Conservation (phyloP, 2,113 vertebrate species). For the Antechinus flavipes region DNA sequence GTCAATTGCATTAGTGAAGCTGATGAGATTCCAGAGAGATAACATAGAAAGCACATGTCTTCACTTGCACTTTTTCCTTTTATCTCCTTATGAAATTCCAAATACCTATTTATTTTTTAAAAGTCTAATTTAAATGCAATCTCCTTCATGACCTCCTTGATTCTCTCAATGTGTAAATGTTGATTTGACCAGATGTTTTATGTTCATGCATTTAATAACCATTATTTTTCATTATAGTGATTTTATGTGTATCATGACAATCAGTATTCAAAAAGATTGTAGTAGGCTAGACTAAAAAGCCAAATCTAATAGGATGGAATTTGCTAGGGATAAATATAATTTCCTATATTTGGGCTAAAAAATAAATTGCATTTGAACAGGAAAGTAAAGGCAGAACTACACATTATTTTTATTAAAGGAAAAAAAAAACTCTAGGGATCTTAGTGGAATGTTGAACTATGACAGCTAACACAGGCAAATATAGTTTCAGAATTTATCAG, state of each 20-base stretch:
- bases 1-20: background rate
- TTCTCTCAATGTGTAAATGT: background rate
- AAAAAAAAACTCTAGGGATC: background rate
- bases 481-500: background rate
- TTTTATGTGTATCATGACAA: too few relatives aligned
- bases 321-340: background rate
- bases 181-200: background rate
- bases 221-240: background rate
- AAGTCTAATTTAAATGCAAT: background rate
- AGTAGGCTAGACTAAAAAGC: too few relatives aligned
- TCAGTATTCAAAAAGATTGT: too few relatives aligned
- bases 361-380: background rate
- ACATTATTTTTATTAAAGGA: background rate
- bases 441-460: background rate
- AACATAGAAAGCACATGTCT: background rate
- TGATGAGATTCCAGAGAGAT: background rate
- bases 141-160: background rate
- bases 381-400: background rate
- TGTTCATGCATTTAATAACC: background rate
- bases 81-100: background rate
- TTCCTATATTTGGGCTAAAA: background rate
- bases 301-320: too few relatives aligned
- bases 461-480: background rate
- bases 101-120: background rate
- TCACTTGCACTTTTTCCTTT: too few relatives aligned